phyloP scores from a whole-genome alignment of 2,797 vertebrate genomes.

The Xerus rutilus region DNA sequence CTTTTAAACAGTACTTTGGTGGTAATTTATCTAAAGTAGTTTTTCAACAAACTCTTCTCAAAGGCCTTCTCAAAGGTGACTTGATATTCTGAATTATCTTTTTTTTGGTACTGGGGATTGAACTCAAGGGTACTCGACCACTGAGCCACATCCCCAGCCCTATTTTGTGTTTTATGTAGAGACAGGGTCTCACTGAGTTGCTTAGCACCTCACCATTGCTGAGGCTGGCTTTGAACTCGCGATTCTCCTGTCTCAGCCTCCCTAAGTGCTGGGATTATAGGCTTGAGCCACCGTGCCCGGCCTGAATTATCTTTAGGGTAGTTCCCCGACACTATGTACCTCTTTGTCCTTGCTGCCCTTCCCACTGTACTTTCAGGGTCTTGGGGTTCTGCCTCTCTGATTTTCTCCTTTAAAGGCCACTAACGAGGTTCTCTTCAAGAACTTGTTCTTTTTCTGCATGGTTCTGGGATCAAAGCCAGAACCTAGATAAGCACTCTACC shows the following conservation, averaged over 20 bases:
- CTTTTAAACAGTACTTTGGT: background rate
- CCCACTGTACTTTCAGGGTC: background rate
- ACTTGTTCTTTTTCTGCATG: background rate
- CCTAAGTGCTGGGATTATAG: too few species aligned
- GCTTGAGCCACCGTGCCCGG: too few species aligned
- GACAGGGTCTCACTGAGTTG: too few species aligned
- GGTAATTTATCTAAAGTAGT: slow-evolving; percentile 32
- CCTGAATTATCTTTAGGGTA: background rate
- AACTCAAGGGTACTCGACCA: too few species aligned
- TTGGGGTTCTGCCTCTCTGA: background rate
- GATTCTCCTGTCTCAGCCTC: too few species aligned
- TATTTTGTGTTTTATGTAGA: too few species aligned
- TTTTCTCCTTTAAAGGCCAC: background rate
- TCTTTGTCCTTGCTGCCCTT: background rate
- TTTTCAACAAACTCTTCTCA: slow-evolving; percentile 16
- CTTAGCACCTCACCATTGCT: too few species aligned
- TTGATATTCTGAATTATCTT: background rate
- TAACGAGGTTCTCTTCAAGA: background rate
- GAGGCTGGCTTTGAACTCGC: too few species aligned
- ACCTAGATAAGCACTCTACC: background rate
- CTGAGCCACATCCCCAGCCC: too few species aligned
- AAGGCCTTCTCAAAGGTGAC: background rate
- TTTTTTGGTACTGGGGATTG: too few species aligned
- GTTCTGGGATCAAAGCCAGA: background rate
- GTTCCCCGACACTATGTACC: background rate